phyloP scores from a whole-genome alignment of 2,797 vertebrate species.

The Coreius guichenoti region DNA sequence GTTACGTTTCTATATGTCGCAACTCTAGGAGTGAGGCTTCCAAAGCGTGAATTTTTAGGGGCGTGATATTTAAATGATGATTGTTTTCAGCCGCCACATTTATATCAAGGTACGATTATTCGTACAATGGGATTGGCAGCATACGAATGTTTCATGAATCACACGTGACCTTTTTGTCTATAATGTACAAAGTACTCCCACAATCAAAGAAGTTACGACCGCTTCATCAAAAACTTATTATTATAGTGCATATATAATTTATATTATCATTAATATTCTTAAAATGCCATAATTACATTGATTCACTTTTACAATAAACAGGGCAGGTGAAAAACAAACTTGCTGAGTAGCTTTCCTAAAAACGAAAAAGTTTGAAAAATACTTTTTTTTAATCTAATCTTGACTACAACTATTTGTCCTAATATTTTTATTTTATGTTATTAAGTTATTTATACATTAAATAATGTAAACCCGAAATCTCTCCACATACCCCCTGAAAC shows the following conservation, averaged over 20 bases:
- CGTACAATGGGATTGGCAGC: too few relatives aligned
- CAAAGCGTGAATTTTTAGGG: too few relatives aligned
- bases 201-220: background rate
- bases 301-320: background rate
- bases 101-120: too few relatives aligned
- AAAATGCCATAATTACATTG: conserved; percentile 2
- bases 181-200: background rate
- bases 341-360: background rate
- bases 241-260: background rate
- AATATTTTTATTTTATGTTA: background rate
- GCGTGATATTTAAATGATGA: too few relatives aligned
- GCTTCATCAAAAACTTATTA: conserved; percentile 12
- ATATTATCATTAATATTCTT: background rate
- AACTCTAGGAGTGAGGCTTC: too few relatives aligned
- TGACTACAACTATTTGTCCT: background rate
- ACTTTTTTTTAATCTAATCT: background rate
- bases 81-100: too few relatives aligned
- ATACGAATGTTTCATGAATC: too few relatives aligned
- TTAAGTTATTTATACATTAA: background rate
- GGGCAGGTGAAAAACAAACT: background rate
- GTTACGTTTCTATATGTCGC: too few relatives aligned
- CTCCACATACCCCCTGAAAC: background rate
- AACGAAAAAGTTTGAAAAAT: background rate
- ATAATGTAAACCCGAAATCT: background rate
- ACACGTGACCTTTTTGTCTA: background rate